Conservation (phyloP, 2,113 vertebrate species). For the Probosciger aterrimus region DNA sequence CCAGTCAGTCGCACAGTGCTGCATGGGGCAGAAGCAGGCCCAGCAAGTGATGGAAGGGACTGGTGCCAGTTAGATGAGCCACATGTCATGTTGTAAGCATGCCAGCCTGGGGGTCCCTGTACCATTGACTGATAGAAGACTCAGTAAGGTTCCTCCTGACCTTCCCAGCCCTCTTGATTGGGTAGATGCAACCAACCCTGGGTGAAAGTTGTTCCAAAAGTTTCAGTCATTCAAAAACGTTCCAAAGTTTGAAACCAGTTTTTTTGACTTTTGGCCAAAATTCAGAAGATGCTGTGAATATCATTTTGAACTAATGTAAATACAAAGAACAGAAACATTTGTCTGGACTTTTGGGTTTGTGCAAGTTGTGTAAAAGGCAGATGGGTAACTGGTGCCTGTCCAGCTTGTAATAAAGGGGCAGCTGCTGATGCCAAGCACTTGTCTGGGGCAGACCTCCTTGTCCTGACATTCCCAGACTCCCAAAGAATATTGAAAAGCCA, state of each 20-base stretch:
- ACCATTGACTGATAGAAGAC: slow-evolving; percentile 74
- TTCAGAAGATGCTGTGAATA: slow-evolving; percentile 93
- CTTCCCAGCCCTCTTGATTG: slow-evolving; percentile 57
- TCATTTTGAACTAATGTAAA: slow-evolving; percentile 96
- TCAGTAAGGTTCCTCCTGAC: slow-evolving; percentile 72
- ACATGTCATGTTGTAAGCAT: background rate
- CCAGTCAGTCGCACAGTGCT: slow-evolving; percentile 98
- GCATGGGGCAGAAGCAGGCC: slow-evolving; percentile 99
- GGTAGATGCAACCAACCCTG: slow-evolving; percentile 46
- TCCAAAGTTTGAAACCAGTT: slow-evolving; percentile 78
- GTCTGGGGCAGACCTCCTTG: slow-evolving; percentile 70
- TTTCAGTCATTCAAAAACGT: background rate
- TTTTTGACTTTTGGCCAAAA: slow-evolving; percentile 82
- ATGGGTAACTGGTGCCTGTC: slow-evolving; percentile 69
- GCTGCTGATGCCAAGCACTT: slow-evolving; percentile 65
- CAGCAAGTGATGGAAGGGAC: slow-evolving; percentile 99
- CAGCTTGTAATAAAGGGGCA: slow-evolving; percentile 62
- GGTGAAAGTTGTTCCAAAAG: slow-evolving; percentile 29
- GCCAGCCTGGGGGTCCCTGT: slow-evolving; percentile 33
- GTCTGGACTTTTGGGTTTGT: slow-evolving; percentile 83
- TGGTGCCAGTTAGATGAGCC: slow-evolving; percentile 88
- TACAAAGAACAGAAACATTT: slow-evolving; percentile 84
- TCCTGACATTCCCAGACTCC: slow-evolving; percentile 64
- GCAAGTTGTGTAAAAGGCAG: slow-evolving; percentile 76
- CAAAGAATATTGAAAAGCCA: slow-evolving; percentile 72